Evolutionary conservation across 53 echinoderm and acorn worm genomes (phyloP), one percentile per base, ranked within the genome.

Genomic region (Stichopus horrens): DNA sequence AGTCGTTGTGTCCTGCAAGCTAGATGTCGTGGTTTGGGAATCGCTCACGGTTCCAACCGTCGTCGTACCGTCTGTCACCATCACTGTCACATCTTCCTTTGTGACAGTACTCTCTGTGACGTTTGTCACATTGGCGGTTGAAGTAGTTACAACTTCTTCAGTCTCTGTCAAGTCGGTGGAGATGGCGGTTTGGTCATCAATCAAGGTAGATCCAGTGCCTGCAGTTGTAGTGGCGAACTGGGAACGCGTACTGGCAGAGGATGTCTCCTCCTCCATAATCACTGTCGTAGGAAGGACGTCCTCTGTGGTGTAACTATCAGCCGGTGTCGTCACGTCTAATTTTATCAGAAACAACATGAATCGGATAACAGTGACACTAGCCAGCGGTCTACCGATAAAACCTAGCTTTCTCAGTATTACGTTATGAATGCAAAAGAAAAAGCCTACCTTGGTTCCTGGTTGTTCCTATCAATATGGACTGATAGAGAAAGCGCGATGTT

Each of bases 281-380:
- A 9, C 7, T 63, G 63, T 63, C 5, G 71, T 71, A 0, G 71
- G 19, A n/a, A 71, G 6, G 14, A 71, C 19, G n/a, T 16, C 6
- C 18, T 71, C 71, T 71, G 71, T 71, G 19, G 71, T 71, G 71
- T 71, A 71, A 71, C 20, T 71, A 71, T 71, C 71, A 7, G 71
- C 71, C 6, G 71, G 16, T 13, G 71, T 71, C 19, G 71, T 71
- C 14, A 19, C 2, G 14, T 71, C 71, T 71, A 71, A 71, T 71
- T 6, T 71, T 71, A 18, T 20, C 71, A 71, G 71, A 71, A 71
- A 71, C 5, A 71, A 71, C 18, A 71, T 71, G 71, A 18, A 71
- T 71, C 71, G 71, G 18, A 71, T 18, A 71, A 71, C 1, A 71
- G 71, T 71, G 71, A 37, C 37, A 37, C 37, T 37, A 37, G 37